A percentile compares a stretch with the other conserved stretches of the same genome.
These are phyloP conservation scores for Gerris lacustris DNA, from an alignment of 2,888 invertebrate species.

Conservation along the genomic window DNA sequence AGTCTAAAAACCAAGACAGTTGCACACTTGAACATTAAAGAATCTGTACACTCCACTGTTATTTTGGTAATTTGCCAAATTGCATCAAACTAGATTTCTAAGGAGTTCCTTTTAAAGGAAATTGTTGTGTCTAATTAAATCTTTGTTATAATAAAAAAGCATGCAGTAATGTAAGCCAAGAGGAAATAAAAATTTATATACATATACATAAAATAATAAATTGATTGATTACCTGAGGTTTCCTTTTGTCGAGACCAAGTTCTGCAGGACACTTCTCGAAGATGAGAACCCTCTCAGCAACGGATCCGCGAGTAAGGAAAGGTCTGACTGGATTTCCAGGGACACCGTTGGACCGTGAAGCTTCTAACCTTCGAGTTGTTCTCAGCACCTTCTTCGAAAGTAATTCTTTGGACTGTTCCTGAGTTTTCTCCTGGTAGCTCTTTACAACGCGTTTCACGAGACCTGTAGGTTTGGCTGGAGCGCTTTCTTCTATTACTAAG, in stretches of 20 bases:
- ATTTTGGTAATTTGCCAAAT: too few species aligned
- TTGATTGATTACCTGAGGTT: conserved; percentile 29
- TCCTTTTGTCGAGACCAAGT: conserved; percentile 52
- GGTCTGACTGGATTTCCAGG: conserved; percentile 58
- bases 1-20: too few species aligned
- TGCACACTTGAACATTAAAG: too few species aligned
- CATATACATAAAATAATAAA: not conserved
- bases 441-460: conserved; percentile 26
- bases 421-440: conserved; percentile 26
- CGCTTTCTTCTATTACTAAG: conserved; percentile 45
- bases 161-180: too few species aligned
- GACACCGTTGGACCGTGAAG: conserved; percentile 42
- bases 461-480: conserved; percentile 28
- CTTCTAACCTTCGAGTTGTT: conserved; percentile 19
- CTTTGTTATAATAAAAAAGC: too few species aligned
- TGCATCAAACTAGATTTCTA: too few species aligned
- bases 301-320: conserved; percentile 77
- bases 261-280: conserved; percentile 83
- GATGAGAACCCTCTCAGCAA: conserved; percentile 78
- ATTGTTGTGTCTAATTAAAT: too few species aligned
- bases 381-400: conserved; percentile 22
- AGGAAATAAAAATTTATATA: not conserved
- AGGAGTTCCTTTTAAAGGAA: too few species aligned
- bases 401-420: conserved; percentile 18
- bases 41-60: too few species aligned